phyloP scores from a whole-genome alignment of 2,888 invertebrate genomes.

The Steinernema scapterisci region DNA sequence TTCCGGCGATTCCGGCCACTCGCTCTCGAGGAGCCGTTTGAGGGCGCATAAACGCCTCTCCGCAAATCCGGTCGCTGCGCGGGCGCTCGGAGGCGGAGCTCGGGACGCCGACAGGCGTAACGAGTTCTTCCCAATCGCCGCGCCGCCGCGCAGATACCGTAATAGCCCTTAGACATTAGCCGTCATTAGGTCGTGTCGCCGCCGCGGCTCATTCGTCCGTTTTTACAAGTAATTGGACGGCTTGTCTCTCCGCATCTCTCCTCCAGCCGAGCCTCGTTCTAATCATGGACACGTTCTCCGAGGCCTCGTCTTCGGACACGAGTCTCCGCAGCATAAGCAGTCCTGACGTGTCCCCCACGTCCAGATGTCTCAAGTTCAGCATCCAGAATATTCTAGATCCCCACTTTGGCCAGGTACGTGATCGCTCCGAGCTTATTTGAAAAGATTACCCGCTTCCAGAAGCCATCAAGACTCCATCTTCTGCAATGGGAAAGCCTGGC shows the following conservation, averaged over 20 bases:
- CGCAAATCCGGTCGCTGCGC: conserved; percentile 1
- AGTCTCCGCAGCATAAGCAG: conserved; percentile 19
- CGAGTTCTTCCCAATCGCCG: conserved; percentile 19
- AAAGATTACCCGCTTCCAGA: not conserved
- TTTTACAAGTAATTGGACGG: conserved; percentile 31
- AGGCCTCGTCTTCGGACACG: conserved; percentile 25
- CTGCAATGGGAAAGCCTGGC: conserved; percentile 20
- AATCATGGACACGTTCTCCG: conserved; percentile 20
- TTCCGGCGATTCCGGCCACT: not conserved
- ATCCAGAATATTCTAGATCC: conserved; percentile 64
- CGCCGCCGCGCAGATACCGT: conserved; percentile 26
- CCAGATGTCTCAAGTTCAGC: conserved; percentile 56
- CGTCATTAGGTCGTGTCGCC: conserved; percentile 26
- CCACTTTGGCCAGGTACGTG: conserved; percentile 51
- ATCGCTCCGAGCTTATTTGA: not conserved
- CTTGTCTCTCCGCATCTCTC: not conserved
- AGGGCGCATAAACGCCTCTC: not conserved
- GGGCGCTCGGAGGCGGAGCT: not conserved
- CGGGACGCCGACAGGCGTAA: conserved; percentile 7
- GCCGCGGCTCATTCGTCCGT: conserved; percentile 20
- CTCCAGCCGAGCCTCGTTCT: not conserved
- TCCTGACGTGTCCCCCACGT: conserved; percentile 18
- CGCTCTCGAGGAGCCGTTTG: not conserved
- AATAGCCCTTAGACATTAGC: conserved; percentile 22
- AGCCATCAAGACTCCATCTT: conserved; percentile 12